A percentile compares a stretch with the other conserved stretches of the same genome.
phyloP scores from a whole-genome alignment of 2,113 vertebrate genomes.

The Podiceps cristatus region DNA sequence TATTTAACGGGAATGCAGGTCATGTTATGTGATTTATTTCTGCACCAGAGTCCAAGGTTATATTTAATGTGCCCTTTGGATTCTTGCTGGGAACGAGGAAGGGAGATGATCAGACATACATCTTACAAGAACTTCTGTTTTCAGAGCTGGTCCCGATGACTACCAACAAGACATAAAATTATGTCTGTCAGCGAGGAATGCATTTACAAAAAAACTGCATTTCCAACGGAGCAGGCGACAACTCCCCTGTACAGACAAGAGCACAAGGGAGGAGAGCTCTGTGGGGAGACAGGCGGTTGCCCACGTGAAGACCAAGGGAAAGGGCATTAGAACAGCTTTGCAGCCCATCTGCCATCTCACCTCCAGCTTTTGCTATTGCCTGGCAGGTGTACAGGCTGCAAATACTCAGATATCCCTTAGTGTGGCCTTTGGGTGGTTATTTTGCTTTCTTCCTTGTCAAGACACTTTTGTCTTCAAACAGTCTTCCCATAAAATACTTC shows the following conservation, averaged over 20 bases:
- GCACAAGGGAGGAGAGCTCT: neutral
- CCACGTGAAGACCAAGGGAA: neutral
- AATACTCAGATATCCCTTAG: neutral
- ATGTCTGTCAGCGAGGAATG: neutral
- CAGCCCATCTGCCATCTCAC: neutral
- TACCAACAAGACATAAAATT: neutral
- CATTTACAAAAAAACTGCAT: neutral
- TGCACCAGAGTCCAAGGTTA: neutral
- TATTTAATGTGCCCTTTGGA: neutral
- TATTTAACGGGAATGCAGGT: neutral
- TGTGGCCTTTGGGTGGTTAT: neutral
- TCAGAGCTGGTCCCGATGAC: neutral
- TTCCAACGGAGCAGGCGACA: neutral
- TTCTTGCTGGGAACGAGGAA: rapidly evolving
- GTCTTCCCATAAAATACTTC: neutral
- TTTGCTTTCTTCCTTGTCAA: neutral
- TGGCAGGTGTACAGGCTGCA: neutral
- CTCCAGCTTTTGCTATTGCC: neutral
- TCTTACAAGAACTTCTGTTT: neutral
- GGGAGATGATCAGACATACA: neutral
- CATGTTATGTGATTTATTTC: neutral
- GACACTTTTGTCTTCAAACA: neutral
- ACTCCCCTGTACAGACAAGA: neutral
- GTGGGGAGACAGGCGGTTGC: neutral
- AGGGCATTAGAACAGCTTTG: neutral